Conservation (phyloP, 1,140 invertebrate genomes). For the Calephelis nemesis region DNA sequence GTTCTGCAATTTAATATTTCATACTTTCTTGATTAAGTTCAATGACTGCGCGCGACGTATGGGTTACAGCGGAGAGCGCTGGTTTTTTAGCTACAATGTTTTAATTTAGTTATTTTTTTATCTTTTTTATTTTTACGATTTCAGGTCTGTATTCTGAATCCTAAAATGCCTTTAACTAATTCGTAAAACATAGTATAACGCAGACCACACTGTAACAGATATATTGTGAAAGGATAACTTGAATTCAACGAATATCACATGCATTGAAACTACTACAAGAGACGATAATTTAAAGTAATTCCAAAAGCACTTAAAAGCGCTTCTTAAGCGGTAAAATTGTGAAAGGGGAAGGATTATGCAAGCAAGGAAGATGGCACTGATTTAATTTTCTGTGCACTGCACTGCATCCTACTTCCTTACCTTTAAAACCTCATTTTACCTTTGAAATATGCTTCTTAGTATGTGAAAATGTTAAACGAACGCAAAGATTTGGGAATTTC, state of each 20-base stretch:
- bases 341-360: constrained; percentile 47
- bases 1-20: too few relatives aligned
- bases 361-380: constrained; percentile 54
- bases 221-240: not conserved
- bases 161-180: too few relatives aligned
- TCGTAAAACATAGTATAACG: too few relatives aligned
- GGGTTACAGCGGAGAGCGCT: too few relatives aligned
- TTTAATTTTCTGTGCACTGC: constrained; percentile 58
- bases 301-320: constrained; percentile 39
- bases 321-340: constrained; percentile 41
- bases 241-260: constrained; percentile 13
- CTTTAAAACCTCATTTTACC: constrained; percentile 33
- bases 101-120: too few relatives aligned
- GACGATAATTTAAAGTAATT: constrained; percentile 29
- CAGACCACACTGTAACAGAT: too few relatives aligned
- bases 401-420: constrained; percentile 35
- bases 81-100: too few relatives aligned
- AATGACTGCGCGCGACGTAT: too few relatives aligned
- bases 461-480: constrained; percentile 33
- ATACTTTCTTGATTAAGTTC: too few relatives aligned
- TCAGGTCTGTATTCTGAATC: too few relatives aligned
- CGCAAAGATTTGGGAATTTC: not conserved
- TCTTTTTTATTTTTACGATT: too few relatives aligned
- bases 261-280: constrained; percentile 13
- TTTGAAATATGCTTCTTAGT: constrained; percentile 31